Evolutionary conservation across 2,113 vertebrate species (phyloP), one percentile per base, ranked within the genome.

Genomic region (Carassius auratus): DNA sequence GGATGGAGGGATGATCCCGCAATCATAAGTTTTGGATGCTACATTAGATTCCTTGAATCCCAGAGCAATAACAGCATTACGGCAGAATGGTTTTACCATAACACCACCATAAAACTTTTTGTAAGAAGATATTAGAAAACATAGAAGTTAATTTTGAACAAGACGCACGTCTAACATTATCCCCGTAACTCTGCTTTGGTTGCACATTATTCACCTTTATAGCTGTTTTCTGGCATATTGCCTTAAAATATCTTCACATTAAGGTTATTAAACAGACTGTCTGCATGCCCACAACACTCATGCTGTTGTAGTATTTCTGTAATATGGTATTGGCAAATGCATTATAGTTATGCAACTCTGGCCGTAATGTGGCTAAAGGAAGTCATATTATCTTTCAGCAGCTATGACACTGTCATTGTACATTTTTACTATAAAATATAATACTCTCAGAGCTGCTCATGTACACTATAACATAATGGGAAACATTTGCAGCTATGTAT

Each of bases 31-130:
- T 78, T 78, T 61, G 57, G 19, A 23, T 26, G 61, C 42, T 66
- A 10, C 38, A 30, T 48, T 62, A 79, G 12, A 79, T 62, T 62
- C 78, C 42, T 2, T 48, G 3, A 81, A 81, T 64, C 78, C 78
- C 23, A 30, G n/a, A 66, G n/a, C 38, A 64, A 64, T 48, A 59
- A 38, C 21, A 38, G 52, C 19, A 15, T 61, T 62, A 5, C 1
- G 5, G 0, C 33, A 42, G 10, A 12, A 62, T 23, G 55, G 19
- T 23, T 79, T 79, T n/a, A 61, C 26, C 55, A 59, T 55, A 76
- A 19, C 75, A 76, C 3, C 75, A 19, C 30, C 17, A 30, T 57
- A 17, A 19, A 33, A 77, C 26, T 52, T 26, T 42, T 59, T 26
- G 30, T 17, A 69, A 10, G 33, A 38, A 71, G 3, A 38, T 38